Conservation (phyloP, 2,113 vertebrate species). For the Agapornis roseicollis region DNA sequence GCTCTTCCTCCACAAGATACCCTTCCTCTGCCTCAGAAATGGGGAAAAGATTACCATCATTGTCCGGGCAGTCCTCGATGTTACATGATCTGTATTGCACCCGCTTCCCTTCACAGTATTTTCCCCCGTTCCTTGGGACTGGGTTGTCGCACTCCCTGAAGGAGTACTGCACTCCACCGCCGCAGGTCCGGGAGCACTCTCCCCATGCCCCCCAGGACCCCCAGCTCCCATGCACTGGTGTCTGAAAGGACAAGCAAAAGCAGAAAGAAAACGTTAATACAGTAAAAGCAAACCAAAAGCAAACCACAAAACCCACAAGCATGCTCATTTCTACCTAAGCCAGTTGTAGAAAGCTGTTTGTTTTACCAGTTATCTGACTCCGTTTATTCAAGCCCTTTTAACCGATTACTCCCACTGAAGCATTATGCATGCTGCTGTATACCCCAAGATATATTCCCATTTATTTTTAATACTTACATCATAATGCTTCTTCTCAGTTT, state of each 20-base stretch:
- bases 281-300: neutral
- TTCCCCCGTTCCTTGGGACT: conserved; percentile 89
- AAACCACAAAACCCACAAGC: neutral
- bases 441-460: neutral
- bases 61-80: conserved; percentile 84
- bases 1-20: neutral
- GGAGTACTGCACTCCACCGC: conserved; percentile 94
- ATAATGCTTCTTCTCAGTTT: conserved; percentile 83
- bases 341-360: neutral
- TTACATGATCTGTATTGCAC: conserved; percentile 95
- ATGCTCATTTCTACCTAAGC: neutral
- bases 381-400: neutral
- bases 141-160: conserved; percentile 90
- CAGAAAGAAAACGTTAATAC: neutral
- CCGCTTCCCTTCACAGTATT: conserved; percentile 95
- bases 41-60: conserved; percentile 76
- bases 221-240: conserved; percentile 91
- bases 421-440: neutral
- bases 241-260: conserved; percentile 71
- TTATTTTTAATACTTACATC: conserved; percentile 79
- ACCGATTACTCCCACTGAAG: neutral
- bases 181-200: conserved; percentile 92
- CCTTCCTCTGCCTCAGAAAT: neutral
- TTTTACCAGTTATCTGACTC: neutral
- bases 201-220: conserved; percentile 91